Percentiles rank a stretch among this genome's conserved stretches.
Evolutionary conservation across 2,797 vertebrate genomes (phyloP).

Genomic region (Hylomyscus alleni): DNA sequence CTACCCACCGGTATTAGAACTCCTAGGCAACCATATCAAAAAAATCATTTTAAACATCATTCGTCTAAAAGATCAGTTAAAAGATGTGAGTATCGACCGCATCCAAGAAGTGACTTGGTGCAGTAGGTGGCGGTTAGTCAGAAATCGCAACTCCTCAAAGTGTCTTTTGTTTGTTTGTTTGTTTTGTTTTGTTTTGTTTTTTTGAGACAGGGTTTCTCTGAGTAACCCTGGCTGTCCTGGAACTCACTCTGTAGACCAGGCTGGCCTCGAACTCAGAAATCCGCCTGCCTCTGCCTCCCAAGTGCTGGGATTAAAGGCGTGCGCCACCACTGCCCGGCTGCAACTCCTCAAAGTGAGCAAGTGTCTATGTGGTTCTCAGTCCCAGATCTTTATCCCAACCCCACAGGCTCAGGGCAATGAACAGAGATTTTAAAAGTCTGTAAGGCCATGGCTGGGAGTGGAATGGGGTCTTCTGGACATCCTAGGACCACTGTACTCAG

Average conservation of each 20-base stretch:
- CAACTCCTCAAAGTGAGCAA: not conserved
- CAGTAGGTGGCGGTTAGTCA: not conserved
- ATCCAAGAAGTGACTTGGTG: not conserved
- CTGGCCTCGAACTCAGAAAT: no score
- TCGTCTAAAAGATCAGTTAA: not conserved
- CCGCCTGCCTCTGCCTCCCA: no score
- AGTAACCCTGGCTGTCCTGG: no score
- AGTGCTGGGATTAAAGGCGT: no score
- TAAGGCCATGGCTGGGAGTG: not conserved
- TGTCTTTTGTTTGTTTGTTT: no score
- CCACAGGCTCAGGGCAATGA: not conserved
- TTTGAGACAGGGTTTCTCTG: no score
- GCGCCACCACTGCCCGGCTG: no score
- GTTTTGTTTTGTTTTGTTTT: no score
- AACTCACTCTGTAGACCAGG: no score
- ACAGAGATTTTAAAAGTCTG: not conserved
- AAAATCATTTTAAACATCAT: not conserved
- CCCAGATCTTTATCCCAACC: not conserved
- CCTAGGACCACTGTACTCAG: not conserved
- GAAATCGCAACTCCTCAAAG: not conserved
- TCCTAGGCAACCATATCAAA: not conserved
- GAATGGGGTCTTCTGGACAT: not conserved
- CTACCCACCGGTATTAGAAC: accelerated
- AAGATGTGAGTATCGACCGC: not conserved
- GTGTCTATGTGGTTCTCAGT: not conserved